Conservation (phyloP, 2,888 invertebrate species). For the Acrobasis repandana region DNA sequence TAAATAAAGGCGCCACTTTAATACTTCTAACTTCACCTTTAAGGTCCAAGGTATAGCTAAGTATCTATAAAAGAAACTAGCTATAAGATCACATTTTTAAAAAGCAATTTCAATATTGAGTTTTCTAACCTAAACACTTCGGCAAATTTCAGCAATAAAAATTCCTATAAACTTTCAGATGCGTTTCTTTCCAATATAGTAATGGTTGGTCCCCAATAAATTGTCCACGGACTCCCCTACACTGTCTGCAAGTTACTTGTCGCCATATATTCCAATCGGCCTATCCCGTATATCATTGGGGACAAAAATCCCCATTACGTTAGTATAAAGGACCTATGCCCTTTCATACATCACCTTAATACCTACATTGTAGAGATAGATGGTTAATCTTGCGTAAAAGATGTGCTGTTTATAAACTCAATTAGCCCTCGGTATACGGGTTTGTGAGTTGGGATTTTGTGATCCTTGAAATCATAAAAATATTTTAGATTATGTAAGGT, state of each 20-base stretch:
- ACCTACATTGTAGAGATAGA: conserved; percentile 19
- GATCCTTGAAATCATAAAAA: too few relatives aligned
- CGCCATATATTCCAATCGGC: conserved; percentile 24
- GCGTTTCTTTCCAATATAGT: conserved; percentile 21
- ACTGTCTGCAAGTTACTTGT: conserved; percentile 20
- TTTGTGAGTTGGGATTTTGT: too few relatives aligned
- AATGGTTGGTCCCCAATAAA: conserved; percentile 20
- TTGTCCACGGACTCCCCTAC: conserved; percentile 11
- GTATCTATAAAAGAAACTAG: too few relatives aligned
- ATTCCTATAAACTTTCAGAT: conserved; percentile 6
- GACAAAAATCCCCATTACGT: conserved; percentile 24
- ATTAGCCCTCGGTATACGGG: too few relatives aligned
- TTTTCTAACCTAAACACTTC: not conserved
- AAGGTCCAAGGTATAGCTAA: too few relatives aligned
- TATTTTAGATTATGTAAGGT: too few relatives aligned
- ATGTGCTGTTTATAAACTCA: not conserved
- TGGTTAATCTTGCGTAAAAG: conserved; percentile 12
- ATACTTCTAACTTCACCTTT: too few relatives aligned
- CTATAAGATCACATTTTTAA: too few relatives aligned
- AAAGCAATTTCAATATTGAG: too few relatives aligned
- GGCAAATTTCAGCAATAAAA: conserved; percentile 13
- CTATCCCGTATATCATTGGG: conserved; percentile 21
- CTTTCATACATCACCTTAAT: conserved; percentile 24
- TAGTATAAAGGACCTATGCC: conserved; percentile 22
- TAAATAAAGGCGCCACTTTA: too few relatives aligned